Base-by-base conservation (phyloP, 2,888 invertebrate genomes). In the Cheilosia vulpina region DNA sequence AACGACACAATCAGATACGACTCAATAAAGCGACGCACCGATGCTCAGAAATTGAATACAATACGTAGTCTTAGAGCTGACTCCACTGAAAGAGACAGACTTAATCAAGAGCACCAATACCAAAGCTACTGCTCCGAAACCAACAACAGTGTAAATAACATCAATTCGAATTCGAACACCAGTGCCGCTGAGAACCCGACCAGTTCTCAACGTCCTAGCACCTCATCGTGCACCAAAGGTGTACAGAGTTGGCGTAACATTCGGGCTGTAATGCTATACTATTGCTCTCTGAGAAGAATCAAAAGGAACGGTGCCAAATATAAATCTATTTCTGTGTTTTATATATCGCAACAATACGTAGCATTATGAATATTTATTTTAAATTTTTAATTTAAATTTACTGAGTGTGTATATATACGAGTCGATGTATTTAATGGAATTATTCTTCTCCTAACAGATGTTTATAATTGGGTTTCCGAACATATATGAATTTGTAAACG, bases 241-340 rank as follows among this genome's bases (percentile, higher is more conserved):
- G 89, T 89, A 55, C 96, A 96, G 93, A 96, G 96, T 92, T 97
- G 97, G 97, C 95, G 95, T 93, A 96, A 96, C 93, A 95, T 97
- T 90, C 95, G 96, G 92, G 96, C 96, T 90, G 97, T 96, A 91
- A 96, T 97, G 96, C 96, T 96, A 91, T 96, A 96, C 94, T 97
- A 97, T 94, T 96, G 96, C 93, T 95, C 96, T 90, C 95, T 97
- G 92, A 95, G 97, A 94, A 96, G 96, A 94, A 97, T 97, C 93
- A 96, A 97, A 96, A 97, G 97, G 97, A 96, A 94, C 93, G 94
- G 89, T 90, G 89, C 89, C 69, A 57, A 47, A 55, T 63, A 43
- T 50, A 69, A 78, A 62, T 62, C 43, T 55, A 21, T 58, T 13
- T 73, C 43, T 79, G 58, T 72, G 58, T 71, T 58, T 73, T 79